These are phyloP conservation scores for Limonius californicus DNA, from an alignment of 1,140 invertebrate genomes.

Conservation along the genomic window DNA sequence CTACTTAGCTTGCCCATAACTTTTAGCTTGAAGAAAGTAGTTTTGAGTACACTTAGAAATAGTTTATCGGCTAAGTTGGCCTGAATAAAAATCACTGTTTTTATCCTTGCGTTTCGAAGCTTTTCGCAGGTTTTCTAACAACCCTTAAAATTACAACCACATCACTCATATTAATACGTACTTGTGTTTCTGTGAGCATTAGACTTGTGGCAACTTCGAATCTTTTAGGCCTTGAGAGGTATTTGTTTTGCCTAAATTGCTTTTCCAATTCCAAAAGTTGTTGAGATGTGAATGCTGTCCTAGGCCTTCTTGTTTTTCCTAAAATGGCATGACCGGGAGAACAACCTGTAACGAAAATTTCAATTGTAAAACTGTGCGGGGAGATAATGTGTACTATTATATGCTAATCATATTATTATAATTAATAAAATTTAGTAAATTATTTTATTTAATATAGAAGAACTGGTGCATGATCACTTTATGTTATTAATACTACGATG, in stretches of 20 bases:
- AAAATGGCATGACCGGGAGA: slow-evolving; percentile 66
- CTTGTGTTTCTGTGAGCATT: slow-evolving; percentile 98
- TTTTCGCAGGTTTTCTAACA: too few relatives aligned
- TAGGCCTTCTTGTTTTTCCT: slow-evolving; percentile 91
- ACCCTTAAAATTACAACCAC: too few relatives aligned
- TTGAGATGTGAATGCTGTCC: slow-evolving; percentile 97
- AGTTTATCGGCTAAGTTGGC: background rate
- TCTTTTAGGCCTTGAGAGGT: slow-evolving; percentile 94
- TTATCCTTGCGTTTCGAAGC: too few relatives aligned
- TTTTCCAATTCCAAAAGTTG: slow-evolving; percentile 96
- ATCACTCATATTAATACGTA: too few relatives aligned
- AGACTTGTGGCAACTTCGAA: slow-evolving; percentile 98
- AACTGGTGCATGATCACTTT: too few relatives aligned
- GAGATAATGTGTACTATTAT: too few relatives aligned
- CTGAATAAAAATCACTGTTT: too few relatives aligned
- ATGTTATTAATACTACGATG: too few relatives aligned
- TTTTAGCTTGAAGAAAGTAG: slow-evolving; percentile 36
- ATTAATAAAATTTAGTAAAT: too few relatives aligned
- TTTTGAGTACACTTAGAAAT: slow-evolving; percentile 21
- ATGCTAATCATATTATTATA: too few relatives aligned
- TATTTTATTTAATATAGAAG: too few relatives aligned
- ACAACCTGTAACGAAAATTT: slow-evolving; percentile 44
- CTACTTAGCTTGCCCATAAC: slow-evolving; percentile 35
- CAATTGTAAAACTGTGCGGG: too few relatives aligned
- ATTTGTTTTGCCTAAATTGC: slow-evolving; percentile 98